A percentile compares a stretch with the other conserved stretches of the same genome.
phyloP scores from a whole-genome alignment of 2,797 vertebrate genomes.

The Chelmon rostratus region DNA sequence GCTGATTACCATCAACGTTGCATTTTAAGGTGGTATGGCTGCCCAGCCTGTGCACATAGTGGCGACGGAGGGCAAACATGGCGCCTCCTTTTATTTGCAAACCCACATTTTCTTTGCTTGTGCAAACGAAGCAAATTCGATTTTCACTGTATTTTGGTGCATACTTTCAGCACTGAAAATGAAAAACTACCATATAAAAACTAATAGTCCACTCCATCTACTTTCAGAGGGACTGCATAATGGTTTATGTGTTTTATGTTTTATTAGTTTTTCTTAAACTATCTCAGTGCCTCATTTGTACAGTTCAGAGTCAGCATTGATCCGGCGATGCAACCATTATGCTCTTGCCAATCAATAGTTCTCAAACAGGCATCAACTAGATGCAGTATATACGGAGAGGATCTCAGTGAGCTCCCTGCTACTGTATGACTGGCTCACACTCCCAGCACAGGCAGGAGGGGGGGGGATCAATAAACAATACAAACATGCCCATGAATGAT shows the following conservation, averaged over 20 bases:
- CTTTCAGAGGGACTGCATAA: slow-evolving; percentile 42
- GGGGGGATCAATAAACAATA: slow-evolving; percentile 63
- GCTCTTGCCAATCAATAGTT: slow-evolving; percentile 67
- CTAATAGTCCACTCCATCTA: slow-evolving; percentile 32
- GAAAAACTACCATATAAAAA: slow-evolving; percentile 31
- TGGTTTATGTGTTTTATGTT: slow-evolving; percentile 34
- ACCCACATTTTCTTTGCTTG: slow-evolving; percentile 4
- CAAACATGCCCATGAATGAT: slow-evolving; percentile 60
- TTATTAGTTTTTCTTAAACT: slow-evolving; percentile 56
- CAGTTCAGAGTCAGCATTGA: slow-evolving; percentile 57
- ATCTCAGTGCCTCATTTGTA: slow-evolving; percentile 57
- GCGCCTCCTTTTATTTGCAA: slow-evolving; percentile 11
- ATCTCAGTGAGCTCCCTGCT: slow-evolving; percentile 40
- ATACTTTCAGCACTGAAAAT: neutral
- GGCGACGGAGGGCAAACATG: slow-evolving; percentile 1
- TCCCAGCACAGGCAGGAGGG: slow-evolving; percentile 13
- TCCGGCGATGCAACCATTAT: slow-evolving; percentile 57
- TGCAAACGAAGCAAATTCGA: slow-evolving; percentile 26
- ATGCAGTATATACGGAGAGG: slow-evolving; percentile 47
- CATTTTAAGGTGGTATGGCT: neutral
- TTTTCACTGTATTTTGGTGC: slow-evolving; percentile 18
- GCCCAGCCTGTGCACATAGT: too few species aligned
- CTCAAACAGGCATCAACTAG: slow-evolving; percentile 67
- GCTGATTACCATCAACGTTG: neutral
- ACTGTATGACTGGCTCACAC: slow-evolving; percentile 32